phyloP scores from a whole-genome alignment of 1,140 invertebrate species.

The Hypsibius dujardini region DNA sequence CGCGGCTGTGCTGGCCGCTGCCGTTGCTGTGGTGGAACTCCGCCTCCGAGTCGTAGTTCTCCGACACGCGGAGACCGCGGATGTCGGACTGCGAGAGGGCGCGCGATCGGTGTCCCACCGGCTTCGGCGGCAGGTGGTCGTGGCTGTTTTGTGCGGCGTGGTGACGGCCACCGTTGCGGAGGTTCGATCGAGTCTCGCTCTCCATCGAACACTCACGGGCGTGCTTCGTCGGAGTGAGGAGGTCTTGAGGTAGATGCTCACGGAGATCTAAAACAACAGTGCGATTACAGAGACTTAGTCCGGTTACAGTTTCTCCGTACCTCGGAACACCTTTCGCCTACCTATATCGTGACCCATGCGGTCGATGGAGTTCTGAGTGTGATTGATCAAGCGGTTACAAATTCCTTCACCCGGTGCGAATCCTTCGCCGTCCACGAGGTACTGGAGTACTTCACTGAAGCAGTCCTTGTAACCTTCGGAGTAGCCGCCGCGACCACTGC shows the following conservation, averaged over 20 bases:
- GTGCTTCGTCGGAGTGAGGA: neutral
- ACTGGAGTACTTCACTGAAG: conserved; percentile 66
- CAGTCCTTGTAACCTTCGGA: conserved; percentile 63
- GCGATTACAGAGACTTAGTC: too few relatives aligned
- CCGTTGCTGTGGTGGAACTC: conserved; percentile 29
- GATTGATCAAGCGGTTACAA: conserved; percentile 57
- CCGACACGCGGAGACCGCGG: neutral
- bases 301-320: too few relatives aligned
- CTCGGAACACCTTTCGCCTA: too few relatives aligned
- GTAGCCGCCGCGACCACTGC: neutral
- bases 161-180: neutral
- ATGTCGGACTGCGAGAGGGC: conserved; percentile 15
- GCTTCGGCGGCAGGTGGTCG: neutral
- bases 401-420: conserved; percentile 55
- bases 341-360: conserved; percentile 32
- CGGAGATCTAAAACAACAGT: too few relatives aligned
- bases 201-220: neutral
- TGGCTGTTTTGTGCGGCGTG: too few relatives aligned
- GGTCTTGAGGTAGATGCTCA: conserved; percentile 9
- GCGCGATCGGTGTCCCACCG: neutral
- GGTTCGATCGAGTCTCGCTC: neutral
- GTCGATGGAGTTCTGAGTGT: conserved; percentile 65
- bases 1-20: conserved; percentile 32
- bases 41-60: conserved; percentile 13
- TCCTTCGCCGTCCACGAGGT: conserved; percentile 66